Percentiles rank a stretch among this genome's conserved stretches.
phyloP scores from a whole-genome alignment of 2,113 vertebrate genomes.

The Paraplagusia blochii region DNA sequence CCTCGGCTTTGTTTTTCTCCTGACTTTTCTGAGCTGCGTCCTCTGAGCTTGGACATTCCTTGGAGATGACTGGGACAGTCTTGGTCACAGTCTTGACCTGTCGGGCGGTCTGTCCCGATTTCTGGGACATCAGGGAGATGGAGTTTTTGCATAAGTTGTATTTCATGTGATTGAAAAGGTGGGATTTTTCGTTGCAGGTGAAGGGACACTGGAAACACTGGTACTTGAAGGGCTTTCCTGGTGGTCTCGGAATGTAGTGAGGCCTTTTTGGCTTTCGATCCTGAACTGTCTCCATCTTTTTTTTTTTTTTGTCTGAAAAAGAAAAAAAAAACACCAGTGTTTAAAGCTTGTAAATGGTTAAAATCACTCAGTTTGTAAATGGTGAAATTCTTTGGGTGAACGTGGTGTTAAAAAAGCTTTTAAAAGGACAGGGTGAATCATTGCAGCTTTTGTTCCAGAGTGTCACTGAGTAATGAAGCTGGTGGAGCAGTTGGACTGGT shows the following conservation, averaged over 20 bases:
- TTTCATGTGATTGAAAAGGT: constrained; percentile 99
- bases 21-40: constrained; percentile 43
- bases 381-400: background rate
- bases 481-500: constrained; percentile 51
- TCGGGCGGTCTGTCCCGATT: constrained; percentile 73
- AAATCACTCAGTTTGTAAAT: background rate
- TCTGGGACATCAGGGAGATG: constrained; percentile 89
- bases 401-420: background rate
- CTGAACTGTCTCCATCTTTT: constrained; percentile 82
- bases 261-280: constrained; percentile 96
- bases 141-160: constrained; percentile 97
- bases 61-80: constrained; percentile 19
- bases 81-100: constrained; percentile 55
- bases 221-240: constrained; percentile 96
- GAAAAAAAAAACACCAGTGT: constrained; percentile 3
- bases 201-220: constrained; percentile 99
- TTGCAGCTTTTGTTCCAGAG: constrained; percentile 19
- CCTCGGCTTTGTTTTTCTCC: constrained; percentile 44
- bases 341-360: background rate
- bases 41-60: constrained; percentile 23
- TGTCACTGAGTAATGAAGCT: constrained; percentile 12
- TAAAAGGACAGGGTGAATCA: constrained; percentile 11
- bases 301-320: constrained; percentile 34
- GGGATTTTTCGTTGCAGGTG: constrained; percentile 98
- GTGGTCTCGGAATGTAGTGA: constrained; percentile 94